These are phyloP conservation scores for Noctuana brunneofusca DNA, from an alignment of 2,888 invertebrate species.

Conservation along the genomic window DNA sequence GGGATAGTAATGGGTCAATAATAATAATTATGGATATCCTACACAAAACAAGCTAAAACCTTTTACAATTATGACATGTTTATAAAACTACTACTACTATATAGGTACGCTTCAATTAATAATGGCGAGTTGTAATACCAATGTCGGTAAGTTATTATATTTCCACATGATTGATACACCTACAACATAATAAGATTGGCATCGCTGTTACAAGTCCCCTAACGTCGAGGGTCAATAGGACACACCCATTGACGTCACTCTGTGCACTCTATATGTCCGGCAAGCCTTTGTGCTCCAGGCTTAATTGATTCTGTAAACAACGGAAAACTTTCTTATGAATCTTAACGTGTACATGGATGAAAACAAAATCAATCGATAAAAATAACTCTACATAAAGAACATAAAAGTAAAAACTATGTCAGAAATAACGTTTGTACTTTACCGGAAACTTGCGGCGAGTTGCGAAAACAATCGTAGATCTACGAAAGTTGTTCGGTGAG, in stretches of 20 bases:
- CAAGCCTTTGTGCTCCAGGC: slow-evolving; percentile 35
- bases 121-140: background rate
- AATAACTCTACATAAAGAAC: background rate
- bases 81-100: no score
- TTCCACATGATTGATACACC: slow-evolving; percentile 43
- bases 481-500: slow-evolving; percentile 19
- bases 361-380: slow-evolving; percentile 5
- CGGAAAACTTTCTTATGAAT: background rate
- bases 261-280: slow-evolving; percentile 33
- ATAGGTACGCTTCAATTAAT: no score
- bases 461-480: slow-evolving; percentile 9
- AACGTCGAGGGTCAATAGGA: slow-evolving; percentile 42
- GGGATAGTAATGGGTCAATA: no score
- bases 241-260: slow-evolving; percentile 50
- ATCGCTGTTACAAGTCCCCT: slow-evolving; percentile 37
- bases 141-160: slow-evolving; percentile 34
- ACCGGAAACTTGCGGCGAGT: background rate
- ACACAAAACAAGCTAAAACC: no score
- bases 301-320: slow-evolving; percentile 21
- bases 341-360: background rate
- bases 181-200: slow-evolving; percentile 39
- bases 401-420: slow-evolving; percentile 11
- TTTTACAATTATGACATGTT: no score
- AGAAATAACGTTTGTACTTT: slow-evolving; percentile 13
- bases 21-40: no score